Evolutionary conservation across 2,888 invertebrate genomes (phyloP).

Genomic region (Pteria penguin): DNA sequence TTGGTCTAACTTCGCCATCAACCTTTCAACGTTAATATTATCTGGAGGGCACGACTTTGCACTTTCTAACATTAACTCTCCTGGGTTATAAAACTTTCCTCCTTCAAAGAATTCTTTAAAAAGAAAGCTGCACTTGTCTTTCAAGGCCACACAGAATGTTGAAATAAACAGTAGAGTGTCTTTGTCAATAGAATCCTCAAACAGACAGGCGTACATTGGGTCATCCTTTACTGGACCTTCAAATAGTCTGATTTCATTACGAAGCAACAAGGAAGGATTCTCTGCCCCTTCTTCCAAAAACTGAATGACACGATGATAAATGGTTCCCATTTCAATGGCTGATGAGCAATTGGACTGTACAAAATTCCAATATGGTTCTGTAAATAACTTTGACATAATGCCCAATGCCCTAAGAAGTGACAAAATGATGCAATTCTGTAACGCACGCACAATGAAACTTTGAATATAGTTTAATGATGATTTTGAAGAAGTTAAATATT

Average conservation of each 20-base stretch:
- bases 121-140: background rate
- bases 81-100: conserved; percentile 4
- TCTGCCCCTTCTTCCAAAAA: background rate
- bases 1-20: conserved; percentile 7
- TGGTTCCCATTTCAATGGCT: background rate
- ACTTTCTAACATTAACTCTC: background rate
- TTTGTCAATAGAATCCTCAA: background rate
- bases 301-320: background rate
- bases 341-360: background rate
- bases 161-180: background rate
- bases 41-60: conserved; percentile 1
- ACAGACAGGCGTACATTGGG: background rate
- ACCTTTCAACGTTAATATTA: conserved; percentile 12
- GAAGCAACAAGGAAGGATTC: background rate
- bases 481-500: conserved; percentile 3
- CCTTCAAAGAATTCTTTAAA: conserved; percentile 10
- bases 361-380: background rate
- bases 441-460: background rate
- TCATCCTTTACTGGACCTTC: background rate
- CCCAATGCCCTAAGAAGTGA: background rate
- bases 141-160: background rate
- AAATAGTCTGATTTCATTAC: background rate
- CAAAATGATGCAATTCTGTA: background rate
- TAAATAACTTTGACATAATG: background rate
- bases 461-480: conserved; percentile 6